Conservation (phyloP, 2,888 invertebrate species). For the Phengaris alcon region DNA sequence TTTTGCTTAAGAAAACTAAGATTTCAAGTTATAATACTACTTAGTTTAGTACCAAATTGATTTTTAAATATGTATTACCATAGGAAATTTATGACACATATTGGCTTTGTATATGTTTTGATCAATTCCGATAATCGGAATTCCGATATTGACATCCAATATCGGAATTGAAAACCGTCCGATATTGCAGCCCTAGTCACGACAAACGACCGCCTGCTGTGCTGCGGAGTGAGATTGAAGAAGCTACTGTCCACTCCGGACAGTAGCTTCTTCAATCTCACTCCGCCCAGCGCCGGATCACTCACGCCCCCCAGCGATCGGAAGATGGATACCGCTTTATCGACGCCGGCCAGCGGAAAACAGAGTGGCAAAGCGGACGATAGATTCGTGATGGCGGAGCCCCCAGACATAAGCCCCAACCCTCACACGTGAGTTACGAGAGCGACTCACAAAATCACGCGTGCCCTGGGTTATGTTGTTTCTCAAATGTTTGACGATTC, state of each 20-base stretch:
- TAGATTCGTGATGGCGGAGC: conserved; percentile 56
- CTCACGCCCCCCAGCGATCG: conserved; percentile 58
- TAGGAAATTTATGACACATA: too few relatives aligned
- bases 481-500: conserved; percentile 15
- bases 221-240: too few relatives aligned
- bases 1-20: too few relatives aligned
- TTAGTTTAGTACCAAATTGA: too few relatives aligned
- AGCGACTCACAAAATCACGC: conserved; percentile 53
- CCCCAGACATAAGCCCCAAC: conserved; percentile 67
- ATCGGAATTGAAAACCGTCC: too few relatives aligned
- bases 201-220: conserved; percentile 59
- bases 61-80: too few relatives aligned
- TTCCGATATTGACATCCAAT: too few relatives aligned
- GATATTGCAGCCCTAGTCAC: background rate
- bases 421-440: conserved; percentile 75
- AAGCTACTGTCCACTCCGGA: too few relatives aligned
- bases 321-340: conserved; percentile 38
- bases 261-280: conserved; percentile 64
- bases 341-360: conserved; percentile 33
- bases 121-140: too few relatives aligned
- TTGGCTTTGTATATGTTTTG: too few relatives aligned
- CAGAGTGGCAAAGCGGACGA: conserved; percentile 37
- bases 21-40: too few relatives aligned
- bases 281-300: conserved; percentile 72
- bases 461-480: conserved; percentile 41